Percentiles rank a stretch among this genome's conserved stretches.
Conservation (phyloP, 2,797 vertebrate species). For the Myripristis murdjan region DNA sequence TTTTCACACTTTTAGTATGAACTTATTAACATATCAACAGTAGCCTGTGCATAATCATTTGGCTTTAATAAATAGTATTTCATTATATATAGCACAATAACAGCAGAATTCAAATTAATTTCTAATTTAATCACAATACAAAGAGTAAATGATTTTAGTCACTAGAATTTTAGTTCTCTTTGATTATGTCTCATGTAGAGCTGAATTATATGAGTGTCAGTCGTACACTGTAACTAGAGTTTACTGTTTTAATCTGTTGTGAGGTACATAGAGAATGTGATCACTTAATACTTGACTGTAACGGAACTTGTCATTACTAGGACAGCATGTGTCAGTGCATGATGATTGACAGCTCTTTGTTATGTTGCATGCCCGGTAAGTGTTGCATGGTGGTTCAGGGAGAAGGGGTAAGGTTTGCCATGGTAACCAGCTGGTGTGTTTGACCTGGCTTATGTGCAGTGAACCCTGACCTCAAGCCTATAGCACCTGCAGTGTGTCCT, state of each 20-base stretch:
- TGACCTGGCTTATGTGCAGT: slow-evolving; percentile 50
- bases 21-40: too few species aligned
- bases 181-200: slow-evolving; percentile 1
- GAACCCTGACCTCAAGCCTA: slow-evolving; percentile 57
- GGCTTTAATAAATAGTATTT: not conserved
- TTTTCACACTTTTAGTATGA: too few species aligned
- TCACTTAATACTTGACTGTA: slow-evolving; percentile 45
- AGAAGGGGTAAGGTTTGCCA: slow-evolving; percentile 70
- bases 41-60: too few species aligned
- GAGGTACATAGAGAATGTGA: slow-evolving; percentile 1
- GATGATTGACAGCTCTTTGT: slow-evolving; percentile 61
- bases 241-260: not conserved
- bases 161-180: not conserved
- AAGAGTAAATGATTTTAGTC: not conserved
- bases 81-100: not conserved
- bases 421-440: slow-evolving; percentile 57
- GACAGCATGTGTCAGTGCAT: slow-evolving; percentile 71
- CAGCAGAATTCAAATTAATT: not conserved
- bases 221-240: not conserved
- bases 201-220: not conserved
- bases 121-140: not conserved
- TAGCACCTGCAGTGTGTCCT: slow-evolving; percentile 58
- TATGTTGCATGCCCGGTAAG: slow-evolving; percentile 78
- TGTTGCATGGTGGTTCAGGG: slow-evolving; percentile 66
- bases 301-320: slow-evolving; percentile 21